Base-by-base conservation (phyloP, 2,888 invertebrate genomes). In the Apamea anceps region DNA sequence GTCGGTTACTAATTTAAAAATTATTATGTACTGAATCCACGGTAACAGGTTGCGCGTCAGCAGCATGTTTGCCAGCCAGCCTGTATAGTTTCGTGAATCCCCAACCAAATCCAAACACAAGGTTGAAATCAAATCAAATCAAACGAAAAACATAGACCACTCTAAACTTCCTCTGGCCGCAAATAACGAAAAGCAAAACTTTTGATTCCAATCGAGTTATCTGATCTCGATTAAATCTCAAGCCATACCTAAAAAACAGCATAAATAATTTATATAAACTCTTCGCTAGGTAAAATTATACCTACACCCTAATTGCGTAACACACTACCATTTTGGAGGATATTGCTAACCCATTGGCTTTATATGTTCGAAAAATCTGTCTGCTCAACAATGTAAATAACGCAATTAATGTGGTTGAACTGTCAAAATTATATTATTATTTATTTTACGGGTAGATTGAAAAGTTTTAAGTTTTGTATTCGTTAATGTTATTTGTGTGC, bases 181-280 rank as follows among this genome's bases (percentile, higher is more conserved):
- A 60, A 67, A 66, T 12, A 48, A 48, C 15, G 15, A 51, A 21
- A 32, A 72, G 37, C 10, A 63, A 51, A 62, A 65, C 45, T 48
- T 51, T 73, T 21, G n/a, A 66, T 60, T 66, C 62, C 5, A 37
- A 57, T 57, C 37, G n/a, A 80, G 57, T 62, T 54, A 68, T 80
- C 32, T 28, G 54, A 68, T 75, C 13, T 73, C 54, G 15, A 65
- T 67, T 54, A 62, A 54, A 54, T 51, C 15, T 42, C n/a, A 12
- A 42, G 18, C 18, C 25, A n/a, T 51, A 74, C 7, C 18, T 45
- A 32, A 60, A n/a, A 37, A n/a, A 60, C 3, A 32, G 45, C 57
- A 80, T 37, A 71, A 51, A 51, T 42, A 32, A 32, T 42, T 8
- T 51, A 28, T 21, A 51, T 42, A 21, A 67, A 51, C 8, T 28